These are phyloP conservation scores for Temnopleurus reevesii DNA, from an alignment of 53 echinoderm and acorn worm species.

Conservation along the genomic window DNA sequence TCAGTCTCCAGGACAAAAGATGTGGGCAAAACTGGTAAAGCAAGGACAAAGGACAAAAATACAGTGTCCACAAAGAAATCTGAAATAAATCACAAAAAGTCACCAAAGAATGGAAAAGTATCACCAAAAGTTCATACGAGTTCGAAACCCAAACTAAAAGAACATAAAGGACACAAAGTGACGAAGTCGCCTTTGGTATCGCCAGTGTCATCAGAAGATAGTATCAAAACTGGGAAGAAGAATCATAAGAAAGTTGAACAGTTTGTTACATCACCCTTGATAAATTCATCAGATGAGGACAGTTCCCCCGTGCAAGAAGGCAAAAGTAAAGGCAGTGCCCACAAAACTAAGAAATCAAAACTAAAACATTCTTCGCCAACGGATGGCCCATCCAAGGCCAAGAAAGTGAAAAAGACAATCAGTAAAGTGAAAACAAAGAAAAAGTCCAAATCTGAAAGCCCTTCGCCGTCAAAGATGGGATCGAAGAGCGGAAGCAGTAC, in stretches of 20 bases:
- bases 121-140: not conserved
- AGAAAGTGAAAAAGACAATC: conserved; percentile 62
- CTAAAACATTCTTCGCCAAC: conserved; percentile 38
- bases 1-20: conserved; percentile 35
- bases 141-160: conserved; percentile 24
- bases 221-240: conserved; percentile 21
- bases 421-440: conserved; percentile 50
- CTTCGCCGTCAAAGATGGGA: not conserved
- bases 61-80: conserved; percentile 44
- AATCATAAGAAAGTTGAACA: conserved; percentile 36
- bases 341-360: conserved; percentile 67
- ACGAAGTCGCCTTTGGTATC: conserved; percentile 49
- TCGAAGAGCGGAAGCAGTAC: conserved; percentile 18
- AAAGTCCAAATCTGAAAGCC: conserved; percentile 20
- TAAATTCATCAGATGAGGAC: conserved; percentile 44
- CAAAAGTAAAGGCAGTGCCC: conserved; percentile 12
- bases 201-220: conserved; percentile 42
- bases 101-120: conserved; percentile 61
- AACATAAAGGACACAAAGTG: conserved; percentile 24
- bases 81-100: conserved; percentile 50
- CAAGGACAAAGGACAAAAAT: conserved; percentile 52
- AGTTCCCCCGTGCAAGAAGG: not conserved
- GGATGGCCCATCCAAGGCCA: conserved; percentile 55
- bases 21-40: conserved; percentile 26
- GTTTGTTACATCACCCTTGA: not conserved